These are phyloP conservation scores for Tethea ocularis DNA, from an alignment of 2,888 invertebrate species.

Conservation along the genomic window DNA sequence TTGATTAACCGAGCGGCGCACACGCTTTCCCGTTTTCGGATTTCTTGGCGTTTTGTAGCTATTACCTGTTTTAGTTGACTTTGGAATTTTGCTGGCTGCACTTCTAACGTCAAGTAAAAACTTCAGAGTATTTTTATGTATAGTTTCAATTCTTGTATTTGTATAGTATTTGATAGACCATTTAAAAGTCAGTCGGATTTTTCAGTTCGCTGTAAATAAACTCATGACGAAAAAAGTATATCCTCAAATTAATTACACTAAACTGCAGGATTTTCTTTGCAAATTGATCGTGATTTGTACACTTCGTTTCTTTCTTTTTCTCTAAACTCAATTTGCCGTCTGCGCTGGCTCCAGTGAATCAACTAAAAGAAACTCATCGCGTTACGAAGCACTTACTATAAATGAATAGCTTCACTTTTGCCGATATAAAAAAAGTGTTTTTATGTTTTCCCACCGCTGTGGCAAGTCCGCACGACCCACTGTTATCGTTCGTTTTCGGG, in stretches of 20 bases:
- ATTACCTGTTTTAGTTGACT: conserved; percentile 66
- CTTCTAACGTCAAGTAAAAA: conserved; percentile 27
- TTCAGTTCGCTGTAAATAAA: conserved; percentile 23
- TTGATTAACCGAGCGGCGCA: conserved; percentile 82
- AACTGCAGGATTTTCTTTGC: conserved; percentile 45
- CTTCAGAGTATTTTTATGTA: not conserved
- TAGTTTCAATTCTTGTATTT: not conserved
- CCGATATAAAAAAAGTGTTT: conserved; percentile 53
- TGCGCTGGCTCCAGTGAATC: conserved; percentile 52
- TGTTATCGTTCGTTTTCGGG: conserved; percentile 81
- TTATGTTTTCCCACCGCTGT: conserved; percentile 54
- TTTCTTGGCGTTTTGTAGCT: conserved; percentile 72
- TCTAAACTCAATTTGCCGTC: conserved; percentile 64
- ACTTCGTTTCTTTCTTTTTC: conserved; percentile 62
- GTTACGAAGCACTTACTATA: conserved; percentile 67
- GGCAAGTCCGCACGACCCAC: conserved; percentile 59
- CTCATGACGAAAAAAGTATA: conserved; percentile 25
- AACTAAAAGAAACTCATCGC: conserved; percentile 68
- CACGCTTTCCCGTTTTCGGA: conserved; percentile 73
- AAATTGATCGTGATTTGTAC: conserved; percentile 70
- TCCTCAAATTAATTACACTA: conserved; percentile 48
- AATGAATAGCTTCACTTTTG: conserved; percentile 69
- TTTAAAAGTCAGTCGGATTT: conserved; percentile 11
- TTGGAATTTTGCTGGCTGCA: conserved; percentile 45
- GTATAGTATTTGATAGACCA: not conserved